Base-by-base conservation (phyloP, 2,113 vertebrate genomes). In the Ammodytes marinus region DNA sequence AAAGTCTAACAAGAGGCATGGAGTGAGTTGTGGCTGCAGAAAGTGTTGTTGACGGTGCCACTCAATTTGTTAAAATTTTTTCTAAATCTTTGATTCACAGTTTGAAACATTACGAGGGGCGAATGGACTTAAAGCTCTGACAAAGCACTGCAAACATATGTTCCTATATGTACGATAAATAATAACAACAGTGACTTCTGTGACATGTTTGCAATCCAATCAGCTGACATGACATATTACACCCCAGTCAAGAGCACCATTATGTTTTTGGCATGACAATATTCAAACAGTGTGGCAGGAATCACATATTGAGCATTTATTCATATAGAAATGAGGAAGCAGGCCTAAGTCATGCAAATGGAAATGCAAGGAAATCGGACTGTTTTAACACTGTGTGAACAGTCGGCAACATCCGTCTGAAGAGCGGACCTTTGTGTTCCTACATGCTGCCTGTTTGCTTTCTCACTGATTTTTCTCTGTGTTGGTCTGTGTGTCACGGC, bases 401-500 rank as follows among this genome's bases (percentile, higher is more conserved):
- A 55, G 76, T 50, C 19, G 49, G 79, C 50, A 64, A 68, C 86
- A 77, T 87, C 77, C 37, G 72, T 76, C 74, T 53, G 42, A 70
- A 17, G 74, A 72, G 72, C 11, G 43, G 63, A 54, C 68, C 39
- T 69, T 92, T 92, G 1, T 93, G 93, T 93, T 80, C 61, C 82
- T 80, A 89, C 89, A 92, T 45, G 90, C 86, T 73, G 70, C 74
- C 79, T 82, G 84, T 94, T 92, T 90, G 88, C 80, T 88, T 80
- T 76, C 59, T 65, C 82, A 80, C 64, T 72, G 54, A 88, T 89
- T 83, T 90, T 86, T 91, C 77, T 90, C 75, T 69, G 77, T 10
- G 57, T 58, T 52, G 80, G 83, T 83, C 86, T 58, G 75, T 55
- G 80, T 91, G 82, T 85, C 89, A 83, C 59, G 84, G 92, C 82